Evolutionary conservation across 2,888 invertebrate species (phyloP), one percentile per base, ranked within the genome.

Genomic region (Tyria jacobaeae): DNA sequence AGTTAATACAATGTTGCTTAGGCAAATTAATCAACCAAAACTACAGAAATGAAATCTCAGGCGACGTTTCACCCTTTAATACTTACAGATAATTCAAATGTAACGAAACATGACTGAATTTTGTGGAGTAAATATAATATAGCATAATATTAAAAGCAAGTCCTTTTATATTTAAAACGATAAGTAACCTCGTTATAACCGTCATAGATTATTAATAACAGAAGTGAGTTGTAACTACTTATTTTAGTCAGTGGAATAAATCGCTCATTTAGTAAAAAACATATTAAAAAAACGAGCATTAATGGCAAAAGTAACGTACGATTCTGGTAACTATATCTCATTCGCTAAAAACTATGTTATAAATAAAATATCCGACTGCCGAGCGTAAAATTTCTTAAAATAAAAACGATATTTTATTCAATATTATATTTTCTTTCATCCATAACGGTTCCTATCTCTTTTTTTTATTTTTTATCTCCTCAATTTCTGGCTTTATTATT

Each of bases 231-330:
- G n/a, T n/a, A n/a, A n/a, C n/a, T 17, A 31, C 7, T 31, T 47
- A 27, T 15, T 50, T 24, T 47, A 64, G 60, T 60, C 55, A 65
- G 59, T 62, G 60, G 62, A 66, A 62, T 54, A 66, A 71, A 60
- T 66, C 54, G 59, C 47, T 54, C 41, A 52, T 14, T 24, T 37
- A 53, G 55, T 66, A 66, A 65, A 75, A 70, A 68, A 71, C 53
- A 71, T 34, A 60, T 34, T n/a, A 34, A 64, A 64, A 75, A 75
- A 60, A 60, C 59, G 76, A 78, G 69, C 76, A 71, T 78, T 62
- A 66, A 70, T 75, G 78, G 66, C 69, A 69, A 71, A 70, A 68
- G 53, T 75, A 64, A 75, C 72, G 62, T 78, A 78, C 62, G 60
- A 54, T 69, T 67, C 62, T 75, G 75, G 75, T 75, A 75, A 75